phyloP scores from a whole-genome alignment of 2,888 invertebrate genomes.

The Temnothorax ravouxi region DNA sequence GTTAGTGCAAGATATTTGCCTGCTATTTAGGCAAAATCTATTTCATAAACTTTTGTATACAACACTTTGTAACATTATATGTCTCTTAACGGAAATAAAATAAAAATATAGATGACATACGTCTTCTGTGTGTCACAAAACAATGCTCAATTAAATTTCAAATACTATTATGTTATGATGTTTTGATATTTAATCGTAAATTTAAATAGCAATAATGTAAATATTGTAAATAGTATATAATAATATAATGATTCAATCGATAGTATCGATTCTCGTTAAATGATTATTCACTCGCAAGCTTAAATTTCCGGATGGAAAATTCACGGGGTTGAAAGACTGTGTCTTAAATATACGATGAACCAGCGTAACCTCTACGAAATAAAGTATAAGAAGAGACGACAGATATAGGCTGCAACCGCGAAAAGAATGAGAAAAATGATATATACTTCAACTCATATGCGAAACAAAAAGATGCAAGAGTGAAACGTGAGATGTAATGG shows the following conservation, averaged over 20 bases:
- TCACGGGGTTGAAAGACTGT: conserved; percentile 8
- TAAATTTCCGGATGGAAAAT: conserved; percentile 19
- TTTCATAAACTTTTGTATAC: background rate
- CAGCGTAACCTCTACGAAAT: conserved; percentile 10
- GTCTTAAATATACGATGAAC: conserved; percentile 25
- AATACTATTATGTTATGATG: background rate
- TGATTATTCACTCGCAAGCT: background rate
- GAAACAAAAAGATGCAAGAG: background rate
- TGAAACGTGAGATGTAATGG: conserved; percentile 23
- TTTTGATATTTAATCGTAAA: background rate
- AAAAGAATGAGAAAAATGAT: conserved; percentile 19
- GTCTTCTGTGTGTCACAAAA: background rate
- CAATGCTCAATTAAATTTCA: background rate
- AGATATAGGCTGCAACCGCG: background rate
- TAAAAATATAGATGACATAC: background rate
- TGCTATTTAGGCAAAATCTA: background rate
- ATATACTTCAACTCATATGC: background rate
- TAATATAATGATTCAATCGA: background rate
- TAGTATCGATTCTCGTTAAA: background rate
- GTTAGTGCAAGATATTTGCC: conserved; percentile 14
- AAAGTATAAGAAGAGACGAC: background rate
- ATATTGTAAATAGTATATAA: background rate
- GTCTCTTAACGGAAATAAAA: background rate
- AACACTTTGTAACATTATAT: background rate
- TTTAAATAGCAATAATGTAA: background rate